Evolutionary conservation across 2,888 invertebrate genomes (phyloP).

Genomic region (Orchesella flavescens): DNA sequence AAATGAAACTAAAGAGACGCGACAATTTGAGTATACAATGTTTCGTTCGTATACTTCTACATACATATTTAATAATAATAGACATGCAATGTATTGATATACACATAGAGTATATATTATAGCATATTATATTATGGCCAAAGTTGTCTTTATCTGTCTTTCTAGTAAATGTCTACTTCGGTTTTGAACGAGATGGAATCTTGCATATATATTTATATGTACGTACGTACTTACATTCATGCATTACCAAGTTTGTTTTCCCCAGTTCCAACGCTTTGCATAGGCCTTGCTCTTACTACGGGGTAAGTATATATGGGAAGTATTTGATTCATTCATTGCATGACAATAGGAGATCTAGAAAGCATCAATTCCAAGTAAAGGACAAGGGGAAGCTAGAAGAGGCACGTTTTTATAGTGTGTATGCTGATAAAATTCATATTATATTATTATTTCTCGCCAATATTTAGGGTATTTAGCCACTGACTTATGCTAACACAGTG

Average conservation of each 20-base stretch:
- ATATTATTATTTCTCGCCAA: no score
- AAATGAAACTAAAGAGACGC: conserved; percentile 27
- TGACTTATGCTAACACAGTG: no score
- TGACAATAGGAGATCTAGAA: background rate
- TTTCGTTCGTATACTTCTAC: background rate
- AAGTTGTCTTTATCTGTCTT: conserved; percentile 30
- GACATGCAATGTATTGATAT: background rate
- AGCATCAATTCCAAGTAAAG: background rate
- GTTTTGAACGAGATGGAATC: background rate
- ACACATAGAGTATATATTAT: background rate
- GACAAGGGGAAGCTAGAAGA: background rate
- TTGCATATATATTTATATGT: no score
- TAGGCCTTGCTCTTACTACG: no score
- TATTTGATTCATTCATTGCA: no score
- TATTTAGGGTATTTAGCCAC: no score
- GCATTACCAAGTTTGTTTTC: no score
- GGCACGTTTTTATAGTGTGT: background rate
- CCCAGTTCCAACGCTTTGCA: no score
- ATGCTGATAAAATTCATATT: no score
- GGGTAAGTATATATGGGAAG: no score
- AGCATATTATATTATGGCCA: conserved; percentile 17
- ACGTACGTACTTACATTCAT: no score
- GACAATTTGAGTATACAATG: conserved; percentile 22
- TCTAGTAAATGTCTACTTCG: conserved; percentile 25
- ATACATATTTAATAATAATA: conserved; percentile 18